phyloP scores from a whole-genome alignment of 2,797 vertebrate genomes.

The Coreius guichenoti region DNA sequence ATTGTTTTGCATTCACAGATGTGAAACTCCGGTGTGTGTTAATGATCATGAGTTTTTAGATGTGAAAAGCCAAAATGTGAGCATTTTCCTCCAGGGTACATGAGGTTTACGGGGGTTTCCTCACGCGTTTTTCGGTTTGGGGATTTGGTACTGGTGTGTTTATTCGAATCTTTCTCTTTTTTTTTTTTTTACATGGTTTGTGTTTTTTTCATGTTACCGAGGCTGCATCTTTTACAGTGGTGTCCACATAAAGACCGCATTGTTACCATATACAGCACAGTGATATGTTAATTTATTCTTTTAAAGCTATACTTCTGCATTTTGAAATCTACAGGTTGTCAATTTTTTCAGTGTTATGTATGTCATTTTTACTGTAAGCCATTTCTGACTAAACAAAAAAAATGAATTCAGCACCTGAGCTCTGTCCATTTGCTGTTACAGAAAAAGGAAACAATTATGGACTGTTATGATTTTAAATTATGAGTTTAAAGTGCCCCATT shows the following conservation, averaged over 20 bases:
- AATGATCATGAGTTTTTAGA: conserved; percentile 58
- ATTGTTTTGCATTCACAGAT: conserved; percentile 63
- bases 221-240: conserved; percentile 18
- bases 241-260: not conserved
- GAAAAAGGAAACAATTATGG: not conserved
- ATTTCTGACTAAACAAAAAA: not conserved
- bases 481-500: not conserved
- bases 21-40: conserved; percentile 58
- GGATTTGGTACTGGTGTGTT: conserved; percentile 49
- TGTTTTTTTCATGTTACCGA: conserved; percentile 14
- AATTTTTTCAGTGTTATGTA: conserved; percentile 26
- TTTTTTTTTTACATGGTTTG: not conserved
- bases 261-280: conserved; percentile 15
- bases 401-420: not conserved
- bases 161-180: conserved; percentile 41
- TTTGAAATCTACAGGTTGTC: conserved; percentile 30
- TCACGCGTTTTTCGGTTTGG: conserved; percentile 36
- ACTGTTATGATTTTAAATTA: too few species aligned
- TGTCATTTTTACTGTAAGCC: not conserved
- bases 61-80: conserved; percentile 51
- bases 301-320: conserved; percentile 29
- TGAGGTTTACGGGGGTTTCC: conserved; percentile 29
- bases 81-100: conserved; percentile 46
- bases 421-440: not conserved
- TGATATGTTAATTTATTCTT: conserved; percentile 33